Percentiles rank a stretch among this genome's conserved stretches.
Evolutionary conservation across 2,888 invertebrate genomes (phyloP).

Genomic region (Synergus laeviventris): DNA sequence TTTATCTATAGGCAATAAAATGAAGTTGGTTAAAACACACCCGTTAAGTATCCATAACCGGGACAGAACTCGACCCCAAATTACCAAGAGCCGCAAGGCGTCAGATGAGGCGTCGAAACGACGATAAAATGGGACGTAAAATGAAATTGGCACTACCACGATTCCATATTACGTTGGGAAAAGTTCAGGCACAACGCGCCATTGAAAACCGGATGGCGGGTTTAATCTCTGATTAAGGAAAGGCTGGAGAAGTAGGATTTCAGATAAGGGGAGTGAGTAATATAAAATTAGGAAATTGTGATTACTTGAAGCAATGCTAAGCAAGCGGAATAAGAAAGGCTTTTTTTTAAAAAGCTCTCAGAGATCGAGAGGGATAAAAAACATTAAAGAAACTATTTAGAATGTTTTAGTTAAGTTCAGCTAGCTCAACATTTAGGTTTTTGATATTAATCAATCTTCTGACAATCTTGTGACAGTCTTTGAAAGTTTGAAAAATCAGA

Average conservation of each 20-base stretch:
- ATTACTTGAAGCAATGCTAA: slow-evolving; percentile 1
- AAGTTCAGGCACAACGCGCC: slow-evolving; percentile 14
- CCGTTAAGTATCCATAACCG: slow-evolving; percentile 44
- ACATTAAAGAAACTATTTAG: background rate
- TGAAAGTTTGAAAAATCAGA: too few species aligned
- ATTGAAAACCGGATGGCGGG: slow-evolving; percentile 12
- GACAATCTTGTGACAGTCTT: too few species aligned
- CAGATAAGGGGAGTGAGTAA: background rate
- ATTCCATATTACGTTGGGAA: slow-evolving; percentile 29
- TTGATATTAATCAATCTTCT: too few species aligned
- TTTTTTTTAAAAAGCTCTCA: background rate
- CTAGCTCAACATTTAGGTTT: too few species aligned
- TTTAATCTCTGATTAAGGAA: slow-evolving; percentile 19
- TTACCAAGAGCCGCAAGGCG: slow-evolving; percentile 10
- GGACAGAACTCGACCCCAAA: slow-evolving; percentile 38
- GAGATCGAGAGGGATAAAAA: background rate
- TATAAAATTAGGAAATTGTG: slow-evolving; percentile 1
- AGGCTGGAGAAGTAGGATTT: background rate
- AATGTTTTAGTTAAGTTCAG: too few species aligned
- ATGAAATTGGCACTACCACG: slow-evolving; percentile 43
- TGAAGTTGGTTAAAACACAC: slow-evolving; percentile 34
- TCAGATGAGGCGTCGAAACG: slow-evolving; percentile 43
- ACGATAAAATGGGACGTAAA: slow-evolving; percentile 47
- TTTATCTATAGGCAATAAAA: slow-evolving; percentile 38
- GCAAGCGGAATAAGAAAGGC: slow-evolving; percentile 13